A percentile compares a stretch with the other conserved stretches of the same genome.
phyloP scores from a whole-genome alignment of 2,888 invertebrate species.

The Lasioglossum malachurum region DNA sequence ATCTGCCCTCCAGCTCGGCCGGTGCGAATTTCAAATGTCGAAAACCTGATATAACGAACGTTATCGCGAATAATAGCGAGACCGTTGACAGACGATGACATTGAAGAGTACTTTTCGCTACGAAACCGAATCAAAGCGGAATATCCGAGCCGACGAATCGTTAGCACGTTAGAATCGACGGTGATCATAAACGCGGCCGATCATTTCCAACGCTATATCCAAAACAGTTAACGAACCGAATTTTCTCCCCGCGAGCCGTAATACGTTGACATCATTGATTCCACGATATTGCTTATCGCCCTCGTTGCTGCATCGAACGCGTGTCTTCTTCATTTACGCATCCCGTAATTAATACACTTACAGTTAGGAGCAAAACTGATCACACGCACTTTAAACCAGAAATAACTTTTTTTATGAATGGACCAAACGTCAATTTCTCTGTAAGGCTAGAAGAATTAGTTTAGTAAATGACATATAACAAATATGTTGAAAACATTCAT shows the following conservation, averaged over 20 bases:
- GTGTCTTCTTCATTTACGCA: not conserved
- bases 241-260: not conserved
- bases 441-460: no score
- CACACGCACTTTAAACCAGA: no score
- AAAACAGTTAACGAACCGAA: conserved; percentile 2
- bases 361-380: no score
- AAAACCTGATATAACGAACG: conserved; percentile 71
- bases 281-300: not conserved
- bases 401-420: no score
- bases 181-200: conserved; percentile 23
- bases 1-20: conserved; percentile 58
- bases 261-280: not conserved
- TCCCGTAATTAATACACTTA: not conserved
- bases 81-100: conserved; percentile 67
- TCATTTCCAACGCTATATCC: not conserved
- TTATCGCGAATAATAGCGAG: conserved; percentile 71
- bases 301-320: not conserved
- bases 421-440: no score
- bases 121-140: conserved; percentile 62
- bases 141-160: conserved; percentile 54
- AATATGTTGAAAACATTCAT: no score
- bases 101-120: conserved; percentile 53
- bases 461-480: no score
- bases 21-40: conserved; percentile 73
- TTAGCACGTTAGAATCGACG: conserved; percentile 33